Evolutionary conservation across 2,888 invertebrate species (phyloP).

Genomic region (Lysandra coridon): DNA sequence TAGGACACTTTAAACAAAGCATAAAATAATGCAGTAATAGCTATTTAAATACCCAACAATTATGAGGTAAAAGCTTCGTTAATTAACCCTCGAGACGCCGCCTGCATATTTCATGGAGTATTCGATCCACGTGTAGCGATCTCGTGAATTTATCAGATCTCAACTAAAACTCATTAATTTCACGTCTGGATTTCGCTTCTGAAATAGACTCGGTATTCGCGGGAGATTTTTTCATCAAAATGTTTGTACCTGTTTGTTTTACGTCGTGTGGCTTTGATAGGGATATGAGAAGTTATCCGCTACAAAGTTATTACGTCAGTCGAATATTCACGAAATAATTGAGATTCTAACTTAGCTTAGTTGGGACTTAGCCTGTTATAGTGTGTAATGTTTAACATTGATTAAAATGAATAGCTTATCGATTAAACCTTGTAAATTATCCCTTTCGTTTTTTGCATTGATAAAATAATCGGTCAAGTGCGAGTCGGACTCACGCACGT

Average conservation of each 20-base stretch:
- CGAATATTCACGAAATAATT: background rate
- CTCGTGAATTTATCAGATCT: background rate
- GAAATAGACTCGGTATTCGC: background rate
- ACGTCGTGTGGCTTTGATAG: conserved; percentile 13
- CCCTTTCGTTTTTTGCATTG: too few relatives aligned
- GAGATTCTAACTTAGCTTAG: background rate
- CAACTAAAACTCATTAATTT: conserved; percentile 26
- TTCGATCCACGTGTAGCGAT: conserved; percentile 19
- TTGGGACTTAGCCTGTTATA: background rate
- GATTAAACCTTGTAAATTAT: too few relatives aligned
- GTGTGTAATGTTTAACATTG: background rate
- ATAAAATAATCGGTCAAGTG: too few relatives aligned
- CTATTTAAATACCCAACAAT: conserved; percentile 14
- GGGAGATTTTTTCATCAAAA: conserved; percentile 21
- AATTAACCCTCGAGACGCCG: conserved; percentile 4
- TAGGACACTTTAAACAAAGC: background rate
- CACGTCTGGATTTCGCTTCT: background rate
- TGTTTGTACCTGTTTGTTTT: conserved; percentile 10
- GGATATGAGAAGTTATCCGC: background rate
- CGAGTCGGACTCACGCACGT: too few relatives aligned
- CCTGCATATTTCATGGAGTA: conserved; percentile 1
- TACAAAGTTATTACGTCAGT: background rate
- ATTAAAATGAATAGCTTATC: too few relatives aligned
- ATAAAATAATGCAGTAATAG: conserved; percentile 11
- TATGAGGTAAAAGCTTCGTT: conserved; percentile 8